Evolutionary conservation across 2,888 invertebrate genomes (phyloP).

Genomic region (Orthosia gothica): DNA sequence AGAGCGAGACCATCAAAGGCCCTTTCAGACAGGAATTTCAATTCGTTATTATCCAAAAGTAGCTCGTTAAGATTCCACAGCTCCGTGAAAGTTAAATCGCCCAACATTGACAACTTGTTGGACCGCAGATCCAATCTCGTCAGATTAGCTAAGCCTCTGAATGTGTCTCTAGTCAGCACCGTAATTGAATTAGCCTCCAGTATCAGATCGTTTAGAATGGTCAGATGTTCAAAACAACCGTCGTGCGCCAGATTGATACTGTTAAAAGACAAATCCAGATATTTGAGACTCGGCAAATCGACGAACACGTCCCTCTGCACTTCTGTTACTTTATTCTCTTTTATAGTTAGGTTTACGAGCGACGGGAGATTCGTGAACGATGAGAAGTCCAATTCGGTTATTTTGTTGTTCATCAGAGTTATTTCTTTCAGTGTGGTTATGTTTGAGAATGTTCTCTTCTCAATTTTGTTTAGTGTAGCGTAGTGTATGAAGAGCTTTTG

Average conservation of each 20-base stretch:
- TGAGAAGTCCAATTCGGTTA: conserved; percentile 93
- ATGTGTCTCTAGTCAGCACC: conserved; percentile 94
- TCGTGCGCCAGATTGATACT: conserved; percentile 96
- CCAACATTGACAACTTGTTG: conserved; percentile 95
- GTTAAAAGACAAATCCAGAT: conserved; percentile 96
- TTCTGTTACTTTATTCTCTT: conserved; percentile 95
- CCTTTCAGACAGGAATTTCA: conserved; percentile 94
- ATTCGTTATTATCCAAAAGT: conserved; percentile 93
- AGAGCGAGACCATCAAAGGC: conserved; percentile 95
- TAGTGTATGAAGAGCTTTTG: conserved; percentile 94
- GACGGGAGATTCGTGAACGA: conserved; percentile 94
- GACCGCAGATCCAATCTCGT: conserved; percentile 94
- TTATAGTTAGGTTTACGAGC: conserved; percentile 94
- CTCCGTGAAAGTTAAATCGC: conserved; percentile 95
- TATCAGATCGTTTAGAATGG: conserved; percentile 95
- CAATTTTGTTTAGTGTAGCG: conserved; percentile 94
- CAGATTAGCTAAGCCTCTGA: conserved; percentile 94
- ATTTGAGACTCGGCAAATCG: conserved; percentile 94
- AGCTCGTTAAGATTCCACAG: conserved; percentile 94
- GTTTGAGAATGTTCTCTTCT: conserved; percentile 94
- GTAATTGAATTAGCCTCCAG: conserved; percentile 95
- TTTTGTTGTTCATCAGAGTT: conserved; percentile 94
- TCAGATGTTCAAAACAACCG: conserved; percentile 95
- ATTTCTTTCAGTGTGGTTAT: conserved; percentile 94
- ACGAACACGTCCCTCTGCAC: conserved; percentile 95